Conservation (phyloP, 2,797 vertebrate species). For the Pangasius djambal region DNA sequence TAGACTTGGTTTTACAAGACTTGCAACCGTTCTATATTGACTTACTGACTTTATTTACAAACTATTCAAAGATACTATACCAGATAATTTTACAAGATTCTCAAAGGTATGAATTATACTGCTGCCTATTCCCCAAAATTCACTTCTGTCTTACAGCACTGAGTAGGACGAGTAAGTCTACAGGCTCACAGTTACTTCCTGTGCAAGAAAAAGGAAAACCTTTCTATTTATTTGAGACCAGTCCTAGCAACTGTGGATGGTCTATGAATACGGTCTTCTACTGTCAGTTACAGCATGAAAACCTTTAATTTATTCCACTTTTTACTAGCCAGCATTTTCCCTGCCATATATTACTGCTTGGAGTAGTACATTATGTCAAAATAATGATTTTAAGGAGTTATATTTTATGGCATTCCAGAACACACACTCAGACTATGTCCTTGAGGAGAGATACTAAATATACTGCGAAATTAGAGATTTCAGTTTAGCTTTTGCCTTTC, state of each 20-base stretch:
- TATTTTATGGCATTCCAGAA: constrained; percentile 37
- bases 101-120: neutral
- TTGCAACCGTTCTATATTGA: neutral
- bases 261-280: constrained; percentile 68
- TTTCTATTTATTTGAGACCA: constrained; percentile 66
- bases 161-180: constrained; percentile 14
- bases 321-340: constrained; percentile 56
- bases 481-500: constrained; percentile 23
- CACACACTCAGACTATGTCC: constrained; percentile 29
- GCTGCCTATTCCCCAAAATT: neutral
- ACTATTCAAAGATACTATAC: neutral
- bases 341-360: constrained; percentile 38
- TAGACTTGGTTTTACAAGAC: neutral
- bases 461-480: constrained; percentile 45
- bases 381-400: constrained; percentile 38
- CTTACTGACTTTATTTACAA: neutral
- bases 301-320: constrained; percentile 64
- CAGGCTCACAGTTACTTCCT: constrained; percentile 66
- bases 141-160: constrained; percentile 7
- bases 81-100: neutral
- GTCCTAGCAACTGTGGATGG: constrained; percentile 69
- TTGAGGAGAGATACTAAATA: constrained; percentile 33
- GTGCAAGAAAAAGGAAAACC: constrained; percentile 60
- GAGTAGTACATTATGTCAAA: constrained; percentile 40
- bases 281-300: constrained; percentile 56